Base-by-base conservation (phyloP, 2,797 vertebrate genomes). In the Morus bassanus region DNA sequence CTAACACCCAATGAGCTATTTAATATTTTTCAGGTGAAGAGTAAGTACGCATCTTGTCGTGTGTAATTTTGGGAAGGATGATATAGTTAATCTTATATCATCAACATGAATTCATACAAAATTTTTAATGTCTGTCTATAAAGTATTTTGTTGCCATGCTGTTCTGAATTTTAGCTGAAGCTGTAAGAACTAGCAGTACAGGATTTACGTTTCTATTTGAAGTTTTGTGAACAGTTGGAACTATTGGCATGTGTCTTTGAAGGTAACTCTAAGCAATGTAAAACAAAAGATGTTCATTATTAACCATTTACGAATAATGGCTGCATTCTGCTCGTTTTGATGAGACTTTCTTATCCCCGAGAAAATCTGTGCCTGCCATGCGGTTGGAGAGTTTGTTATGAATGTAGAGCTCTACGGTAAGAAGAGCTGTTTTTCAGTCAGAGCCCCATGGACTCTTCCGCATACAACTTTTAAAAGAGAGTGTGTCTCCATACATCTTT, bases 141-240 rank as follows among this genome's bases (percentile, higher is more conserved):
- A 93, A 86, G 16, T 85, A 28, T 43, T 89, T 46, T 91, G 57
- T 70, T 76, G 23, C 64, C 67, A 89, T 37, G 54, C 30, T 79
- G 37, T 95, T 93, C 48, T 79, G 48, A 86, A 43, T 78, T 70
- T 88, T 74, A 72, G 35, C 16, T 21, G 63, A 74, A 61, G 63
- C 50, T 64, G 35, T 74, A 48, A 31, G 46, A 76, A 54, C 64
- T 92, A 85, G 67, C 46, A n/a, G 16, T 69, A 24, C 43, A 76
- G 33, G 59, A 87, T 65, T 89, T 57, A 70, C 72, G 90, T 93
- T 90, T 82, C 84, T 64, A 30, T 33, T 53, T 77, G 64, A 95
- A 74, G 69, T 96, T 95, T 91, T 91, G 43, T 43, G 77, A 86
- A 61, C 51, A 84, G 63, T 84, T 88, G 91, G 68, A 96, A 89